Conservation (phyloP, 2,888 invertebrate genomes). For the Aromia moschata region DNA sequence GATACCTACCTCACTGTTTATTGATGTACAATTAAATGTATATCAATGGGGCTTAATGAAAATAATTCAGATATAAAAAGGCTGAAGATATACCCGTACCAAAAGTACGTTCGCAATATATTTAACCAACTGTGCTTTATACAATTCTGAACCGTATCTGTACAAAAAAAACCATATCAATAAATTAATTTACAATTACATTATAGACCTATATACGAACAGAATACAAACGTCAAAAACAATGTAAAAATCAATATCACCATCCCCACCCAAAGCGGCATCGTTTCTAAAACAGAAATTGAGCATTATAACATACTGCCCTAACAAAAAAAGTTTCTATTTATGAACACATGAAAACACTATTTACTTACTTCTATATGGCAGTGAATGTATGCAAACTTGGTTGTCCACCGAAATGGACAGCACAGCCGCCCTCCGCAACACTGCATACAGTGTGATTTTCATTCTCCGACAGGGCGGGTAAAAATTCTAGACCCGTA, state of each 20-base stretch:
- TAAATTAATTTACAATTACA: constrained; percentile 27
- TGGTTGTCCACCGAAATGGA: constrained; percentile 97
- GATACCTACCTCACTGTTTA: too few species aligned
- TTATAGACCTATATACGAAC: constrained; percentile 82
- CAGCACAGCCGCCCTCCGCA: constrained; percentile 86
- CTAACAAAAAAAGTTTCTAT: too few species aligned
- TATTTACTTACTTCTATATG: constrained; percentile 75
- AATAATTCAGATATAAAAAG: too few species aligned
- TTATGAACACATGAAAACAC: not conserved
- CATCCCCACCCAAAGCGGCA: constrained; percentile 85
- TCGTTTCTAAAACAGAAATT: constrained; percentile 71
- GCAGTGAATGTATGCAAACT: constrained; percentile 88
- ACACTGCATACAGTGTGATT: constrained; percentile 77
- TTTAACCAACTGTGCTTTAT: too few species aligned
- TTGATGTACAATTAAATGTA: too few species aligned
- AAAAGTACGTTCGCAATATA: too few species aligned
- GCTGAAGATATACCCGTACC: too few species aligned
- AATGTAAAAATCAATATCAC: constrained; percentile 78
- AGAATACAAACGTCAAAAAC: constrained; percentile 81
- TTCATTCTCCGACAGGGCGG: constrained; percentile 76
- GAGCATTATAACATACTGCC: not conserved
- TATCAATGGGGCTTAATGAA: too few species aligned
- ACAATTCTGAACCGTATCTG: constrained; percentile 22
- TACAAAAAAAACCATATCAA: constrained; percentile 30
- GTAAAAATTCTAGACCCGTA: constrained; percentile 94